Evolutionary conservation across 2,888 invertebrate genomes (phyloP).

Genomic region (Allacma fusca): DNA sequence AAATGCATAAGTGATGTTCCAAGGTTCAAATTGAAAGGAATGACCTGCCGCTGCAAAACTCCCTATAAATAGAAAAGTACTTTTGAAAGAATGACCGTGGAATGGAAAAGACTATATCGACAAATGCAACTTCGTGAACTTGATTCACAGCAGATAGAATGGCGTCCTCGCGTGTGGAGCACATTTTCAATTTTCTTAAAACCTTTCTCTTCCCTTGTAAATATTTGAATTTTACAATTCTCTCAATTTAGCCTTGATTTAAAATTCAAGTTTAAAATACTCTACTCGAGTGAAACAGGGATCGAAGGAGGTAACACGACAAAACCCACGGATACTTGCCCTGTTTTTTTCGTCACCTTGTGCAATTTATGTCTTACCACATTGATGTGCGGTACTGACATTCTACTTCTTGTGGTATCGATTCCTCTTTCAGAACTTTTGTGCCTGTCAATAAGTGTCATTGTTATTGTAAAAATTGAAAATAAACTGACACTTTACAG

Average conservation of each 20-base stretch:
- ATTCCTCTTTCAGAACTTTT: no score
- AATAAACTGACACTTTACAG: no score
- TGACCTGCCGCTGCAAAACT: background rate
- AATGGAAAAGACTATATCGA: background rate
- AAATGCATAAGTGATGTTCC: background rate
- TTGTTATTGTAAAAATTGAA: no score
- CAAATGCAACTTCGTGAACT: background rate
- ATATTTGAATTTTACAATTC: background rate
- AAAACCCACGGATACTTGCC: no score
- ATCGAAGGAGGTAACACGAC: no score
- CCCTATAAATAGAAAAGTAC: background rate
- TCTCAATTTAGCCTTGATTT: background rate
- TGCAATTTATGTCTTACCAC: no score
- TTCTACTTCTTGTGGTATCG: no score
- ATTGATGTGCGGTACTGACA: no score
- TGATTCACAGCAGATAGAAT: background rate
- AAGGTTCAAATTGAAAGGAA: background rate
- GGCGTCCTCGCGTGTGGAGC: background rate
- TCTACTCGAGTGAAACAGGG: no score
- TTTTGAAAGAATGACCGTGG: background rate
- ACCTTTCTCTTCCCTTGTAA: background rate
- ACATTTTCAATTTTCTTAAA: conserved; percentile 16
- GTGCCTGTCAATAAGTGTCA: no score
- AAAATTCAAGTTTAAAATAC: background rate
- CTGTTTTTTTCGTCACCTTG: no score